Evolutionary conservation across 2,888 invertebrate genomes (phyloP).

Genomic region (Epinotia brunnichana): DNA sequence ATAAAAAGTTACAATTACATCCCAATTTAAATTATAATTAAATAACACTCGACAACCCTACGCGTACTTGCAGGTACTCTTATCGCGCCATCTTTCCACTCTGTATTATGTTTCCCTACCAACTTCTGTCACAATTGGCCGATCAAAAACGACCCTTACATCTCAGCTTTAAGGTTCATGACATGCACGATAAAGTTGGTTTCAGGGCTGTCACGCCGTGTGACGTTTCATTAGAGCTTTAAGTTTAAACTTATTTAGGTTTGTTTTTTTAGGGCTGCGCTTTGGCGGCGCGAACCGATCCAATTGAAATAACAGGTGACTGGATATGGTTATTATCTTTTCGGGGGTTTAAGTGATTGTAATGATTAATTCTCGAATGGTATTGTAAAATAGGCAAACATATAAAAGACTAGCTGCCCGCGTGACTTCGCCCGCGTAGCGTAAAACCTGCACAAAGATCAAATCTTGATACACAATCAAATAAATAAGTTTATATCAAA

Average conservation of each 20-base stretch:
- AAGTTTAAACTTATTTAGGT: slow-evolving; percentile 76
- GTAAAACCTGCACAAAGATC: too few relatives aligned
- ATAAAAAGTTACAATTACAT: too few relatives aligned
- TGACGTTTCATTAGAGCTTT: slow-evolving; percentile 73
- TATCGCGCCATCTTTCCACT: slow-evolving; percentile 73
- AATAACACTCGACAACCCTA: slow-evolving; percentile 56
- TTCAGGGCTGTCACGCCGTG: slow-evolving; percentile 50
- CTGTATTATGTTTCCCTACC: slow-evolving; percentile 67
- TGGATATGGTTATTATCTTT: background rate
- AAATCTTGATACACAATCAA: too few relatives aligned
- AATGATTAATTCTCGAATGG: too few relatives aligned
- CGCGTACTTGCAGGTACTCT: slow-evolving; percentile 64
- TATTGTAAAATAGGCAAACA: too few relatives aligned
- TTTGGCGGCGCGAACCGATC: slow-evolving; percentile 23
- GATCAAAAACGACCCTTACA: slow-evolving; percentile 46
- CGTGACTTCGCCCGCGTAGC: too few relatives aligned
- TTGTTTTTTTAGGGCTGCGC: slow-evolving; percentile 47
- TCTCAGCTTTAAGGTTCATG: slow-evolving; percentile 29
- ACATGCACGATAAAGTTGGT: slow-evolving; percentile 45
- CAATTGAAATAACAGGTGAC: slow-evolving; percentile 25
- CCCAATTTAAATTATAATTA: background rate
- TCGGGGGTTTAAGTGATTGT: background rate
- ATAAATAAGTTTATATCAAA: too few relatives aligned
- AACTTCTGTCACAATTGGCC: slow-evolving; percentile 46
- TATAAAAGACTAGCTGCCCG: too few relatives aligned